These are phyloP conservation scores for Hemaris fuciformis DNA, from an alignment of 2,888 invertebrate genomes.

Conservation along the genomic window DNA sequence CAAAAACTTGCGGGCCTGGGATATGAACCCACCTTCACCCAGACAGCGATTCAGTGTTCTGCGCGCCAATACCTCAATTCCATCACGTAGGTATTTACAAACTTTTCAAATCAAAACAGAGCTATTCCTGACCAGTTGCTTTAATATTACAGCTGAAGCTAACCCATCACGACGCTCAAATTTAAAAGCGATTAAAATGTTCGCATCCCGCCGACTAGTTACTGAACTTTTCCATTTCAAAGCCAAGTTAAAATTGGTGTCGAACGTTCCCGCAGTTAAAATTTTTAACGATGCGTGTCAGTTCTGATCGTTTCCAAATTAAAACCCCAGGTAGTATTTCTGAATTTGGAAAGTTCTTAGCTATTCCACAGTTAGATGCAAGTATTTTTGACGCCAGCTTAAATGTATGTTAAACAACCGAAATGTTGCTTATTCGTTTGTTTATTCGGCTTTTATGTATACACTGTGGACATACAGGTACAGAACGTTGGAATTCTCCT, in stretches of 20 bases:
- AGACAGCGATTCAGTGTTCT: too few species aligned
- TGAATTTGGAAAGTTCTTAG: not conserved
- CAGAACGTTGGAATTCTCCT: too few species aligned
- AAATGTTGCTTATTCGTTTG: too few species aligned
- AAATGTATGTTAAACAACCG: too few species aligned
- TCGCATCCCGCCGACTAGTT: conserved; percentile 10
- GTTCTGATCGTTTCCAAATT: conserved; percentile 7
- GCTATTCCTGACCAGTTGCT: not conserved
- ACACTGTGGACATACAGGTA: too few species aligned
- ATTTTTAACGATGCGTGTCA: conserved; percentile 15
- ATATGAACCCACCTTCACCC: too few species aligned
- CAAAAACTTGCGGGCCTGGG: too few species aligned
- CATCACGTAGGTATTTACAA: too few species aligned
- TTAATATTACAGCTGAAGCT: not conserved
- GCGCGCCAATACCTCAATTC: too few species aligned
- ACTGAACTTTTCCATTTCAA: conserved; percentile 14
- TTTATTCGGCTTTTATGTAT: too few species aligned
- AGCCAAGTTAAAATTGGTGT: conserved; percentile 15
- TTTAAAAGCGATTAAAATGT: conserved; percentile 10
- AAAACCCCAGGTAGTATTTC: not conserved
- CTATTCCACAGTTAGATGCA: not conserved
- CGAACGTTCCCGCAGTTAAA: conserved; percentile 1
- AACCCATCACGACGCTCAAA: not conserved
- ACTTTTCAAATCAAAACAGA: too few species aligned
- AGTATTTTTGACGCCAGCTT: not conserved